phyloP scores from a whole-genome alignment of 2,113 vertebrate species.

The Callorhinus ursinus region DNA sequence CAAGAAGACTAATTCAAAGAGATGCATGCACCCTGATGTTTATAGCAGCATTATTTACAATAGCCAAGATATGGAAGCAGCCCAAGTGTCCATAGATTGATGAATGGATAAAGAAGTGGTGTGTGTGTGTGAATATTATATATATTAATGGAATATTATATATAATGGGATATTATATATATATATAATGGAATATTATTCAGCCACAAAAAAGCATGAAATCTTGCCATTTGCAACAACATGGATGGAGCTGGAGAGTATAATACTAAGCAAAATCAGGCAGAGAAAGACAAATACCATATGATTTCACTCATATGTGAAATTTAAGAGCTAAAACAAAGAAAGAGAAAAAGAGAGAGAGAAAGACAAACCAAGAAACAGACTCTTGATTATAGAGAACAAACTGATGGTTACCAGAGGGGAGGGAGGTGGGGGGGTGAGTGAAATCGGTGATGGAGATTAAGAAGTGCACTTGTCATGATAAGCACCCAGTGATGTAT shows the following conservation, averaged over 20 bases:
- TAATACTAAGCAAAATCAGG: background rate
- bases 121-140: too few relatives aligned
- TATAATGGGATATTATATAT: too few relatives aligned
- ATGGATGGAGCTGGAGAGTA: background rate
- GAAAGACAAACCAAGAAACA: background rate
- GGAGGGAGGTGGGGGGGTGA: background rate
- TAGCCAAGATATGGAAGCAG: background rate
- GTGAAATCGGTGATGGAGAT: background rate
- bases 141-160: background rate
- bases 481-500: background rate
- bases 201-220: background rate
- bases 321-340: background rate
- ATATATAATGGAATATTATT: background rate
- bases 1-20: background rate
- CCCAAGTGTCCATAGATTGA: background rate
- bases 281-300: background rate
- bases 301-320: background rate
- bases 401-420: background rate
- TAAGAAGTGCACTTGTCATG: background rate
- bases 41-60: background rate
- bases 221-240: background rate
- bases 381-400: background rate
- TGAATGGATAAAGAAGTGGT: background rate
- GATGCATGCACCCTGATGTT: background rate
- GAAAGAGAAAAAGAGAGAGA: background rate